These are phyloP conservation scores for Progne subis DNA, from an alignment of 2,113 vertebrate species.

Conservation along the genomic window DNA sequence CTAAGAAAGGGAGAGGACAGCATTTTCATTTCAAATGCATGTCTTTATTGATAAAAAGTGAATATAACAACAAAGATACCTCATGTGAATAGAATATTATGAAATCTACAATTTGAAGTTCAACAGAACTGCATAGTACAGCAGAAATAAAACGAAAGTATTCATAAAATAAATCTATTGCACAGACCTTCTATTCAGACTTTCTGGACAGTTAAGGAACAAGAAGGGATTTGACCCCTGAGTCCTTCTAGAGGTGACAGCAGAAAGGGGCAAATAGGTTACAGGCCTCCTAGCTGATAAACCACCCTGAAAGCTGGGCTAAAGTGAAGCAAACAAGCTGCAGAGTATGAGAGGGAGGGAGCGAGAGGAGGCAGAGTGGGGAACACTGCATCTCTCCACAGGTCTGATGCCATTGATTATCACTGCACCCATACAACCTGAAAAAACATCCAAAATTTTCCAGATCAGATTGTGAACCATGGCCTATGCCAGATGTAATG, in stretches of 20 bases:
- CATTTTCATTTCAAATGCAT: background rate
- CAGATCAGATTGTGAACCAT: background rate
- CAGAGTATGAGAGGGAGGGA: background rate
- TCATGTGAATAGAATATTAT: background rate
- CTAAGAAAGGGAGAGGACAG: background rate
- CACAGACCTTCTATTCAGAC: background rate
- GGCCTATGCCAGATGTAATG: background rate
- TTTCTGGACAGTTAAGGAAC: background rate
- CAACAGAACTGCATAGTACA: background rate
- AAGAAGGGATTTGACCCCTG: background rate
- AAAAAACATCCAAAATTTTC: background rate
- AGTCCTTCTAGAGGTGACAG: background rate
- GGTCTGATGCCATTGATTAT: background rate
- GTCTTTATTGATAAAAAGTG: conserved; percentile 10
- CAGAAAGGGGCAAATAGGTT: background rate
- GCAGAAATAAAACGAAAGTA: background rate
- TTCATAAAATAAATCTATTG: background rate
- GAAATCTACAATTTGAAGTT: background rate
- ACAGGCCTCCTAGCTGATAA: background rate
- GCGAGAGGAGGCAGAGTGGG: accelerated
- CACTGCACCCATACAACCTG: accelerated
- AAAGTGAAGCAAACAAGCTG: background rate
- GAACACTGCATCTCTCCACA: accelerated
- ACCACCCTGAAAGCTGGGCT: background rate
- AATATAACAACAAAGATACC: background rate